phyloP scores from a whole-genome alignment of 2,113 vertebrate genomes.

The Ammodytes marinus region DNA sequence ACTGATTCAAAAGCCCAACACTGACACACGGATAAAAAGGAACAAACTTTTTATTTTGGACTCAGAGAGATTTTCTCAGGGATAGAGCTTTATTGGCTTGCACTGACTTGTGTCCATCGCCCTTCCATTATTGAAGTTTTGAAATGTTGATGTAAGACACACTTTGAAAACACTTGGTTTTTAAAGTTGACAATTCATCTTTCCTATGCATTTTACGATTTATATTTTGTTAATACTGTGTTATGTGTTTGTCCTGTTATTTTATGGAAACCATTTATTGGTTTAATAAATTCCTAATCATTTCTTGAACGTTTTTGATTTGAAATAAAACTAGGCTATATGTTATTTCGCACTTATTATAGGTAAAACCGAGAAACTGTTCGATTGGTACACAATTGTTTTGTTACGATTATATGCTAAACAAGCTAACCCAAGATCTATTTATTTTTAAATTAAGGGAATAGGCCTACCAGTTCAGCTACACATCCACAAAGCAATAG shows the following conservation, averaged over 20 bases:
- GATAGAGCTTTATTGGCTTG: slow-evolving; percentile 16
- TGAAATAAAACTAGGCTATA: not conserved
- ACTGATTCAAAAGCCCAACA: slow-evolving; percentile 12
- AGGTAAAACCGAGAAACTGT: not conserved
- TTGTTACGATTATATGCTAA: not conserved
- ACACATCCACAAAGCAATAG: not conserved
- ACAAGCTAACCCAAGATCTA: not conserved
- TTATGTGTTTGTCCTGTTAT: slow-evolving; percentile 1
- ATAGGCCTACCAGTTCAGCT: too few relatives aligned
- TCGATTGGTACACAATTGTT: not conserved
- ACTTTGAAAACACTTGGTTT: slow-evolving; percentile 7
- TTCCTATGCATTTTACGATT: slow-evolving; percentile 47
- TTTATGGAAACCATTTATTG: not conserved
- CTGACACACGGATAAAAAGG: not conserved
- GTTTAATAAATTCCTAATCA: not conserved
- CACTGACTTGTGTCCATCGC: slow-evolving; percentile 5
- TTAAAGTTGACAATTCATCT: not conserved
- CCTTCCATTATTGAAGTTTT: slow-evolving; percentile 10
- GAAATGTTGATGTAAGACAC: not conserved
- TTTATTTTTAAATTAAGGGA: not conserved
- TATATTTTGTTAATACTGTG: slow-evolving; percentile 34
- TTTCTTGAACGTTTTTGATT: not conserved
- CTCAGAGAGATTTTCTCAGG: slow-evolving; percentile 49
- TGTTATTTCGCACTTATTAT: not conserved
- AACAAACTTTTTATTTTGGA: not conserved